Evolutionary conservation across 2,113 vertebrate genomes (phyloP), one percentile per base, ranked within the genome.

Genomic region (Callospermophilus lateralis): DNA sequence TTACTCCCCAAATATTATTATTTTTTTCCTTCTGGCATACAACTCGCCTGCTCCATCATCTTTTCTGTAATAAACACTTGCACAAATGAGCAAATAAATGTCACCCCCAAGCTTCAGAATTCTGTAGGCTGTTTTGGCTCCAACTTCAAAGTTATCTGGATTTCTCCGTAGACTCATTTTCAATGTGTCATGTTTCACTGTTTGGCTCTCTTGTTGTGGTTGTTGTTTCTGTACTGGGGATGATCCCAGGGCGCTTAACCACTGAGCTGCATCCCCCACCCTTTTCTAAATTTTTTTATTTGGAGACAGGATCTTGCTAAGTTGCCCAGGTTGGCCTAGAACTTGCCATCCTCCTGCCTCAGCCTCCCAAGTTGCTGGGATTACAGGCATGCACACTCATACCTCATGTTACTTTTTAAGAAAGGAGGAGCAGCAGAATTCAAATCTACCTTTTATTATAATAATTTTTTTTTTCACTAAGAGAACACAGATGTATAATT

Each of bases 1-100:
- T 98, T 95, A 58, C 67, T 94, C 94, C 30, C 55, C 78, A 93
- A 70, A 37, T 55, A 70, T 24, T 81, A 9, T 81, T 26, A 45
- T 45, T 45, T 9, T 91, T 67, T 84, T 39, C 48, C 32, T 87
- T 78, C 12, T 58, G 73, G 4, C 1, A 12, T 20, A 34, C 0
- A 19, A 63, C 13, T 90, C 30, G 84, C 39, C n/a, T 58, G 32
- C 55, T 67, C n/a, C 12, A 4, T 95, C 63, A 61, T 30, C 4
- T 4, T 45, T 83, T 85, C 34, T 53, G 3, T 32, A 67, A 95
- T 20, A 86, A 91, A 68, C 13, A 67, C 42, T 67, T 84, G 53
- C 55, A 92, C 3, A 45, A 45, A 84, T 17, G 74, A 85, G 48
- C 24, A 70, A 6, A 37, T 67, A n/a, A 58, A 55, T 20, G 16